Evolutionary conservation across 2,888 invertebrate genomes (phyloP).

Genomic region (Caenorhabditis becei): DNA sequence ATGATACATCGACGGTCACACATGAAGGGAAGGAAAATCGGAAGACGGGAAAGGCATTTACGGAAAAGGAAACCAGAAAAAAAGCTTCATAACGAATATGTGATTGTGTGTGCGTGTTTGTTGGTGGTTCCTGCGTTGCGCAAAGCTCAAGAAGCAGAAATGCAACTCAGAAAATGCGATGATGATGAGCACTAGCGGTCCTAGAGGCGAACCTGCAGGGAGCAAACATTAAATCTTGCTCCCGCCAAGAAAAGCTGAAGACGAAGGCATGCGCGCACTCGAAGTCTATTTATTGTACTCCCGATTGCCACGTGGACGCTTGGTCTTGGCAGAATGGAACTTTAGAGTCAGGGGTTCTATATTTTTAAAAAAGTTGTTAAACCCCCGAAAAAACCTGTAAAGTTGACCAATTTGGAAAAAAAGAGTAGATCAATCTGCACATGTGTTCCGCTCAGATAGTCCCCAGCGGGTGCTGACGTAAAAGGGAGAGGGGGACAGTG

Average conservation of each 20-base stretch:
- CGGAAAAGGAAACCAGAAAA: conserved; percentile 38
- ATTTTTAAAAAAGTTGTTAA: not conserved
- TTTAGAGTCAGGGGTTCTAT: not conserved
- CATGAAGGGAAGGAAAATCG: conserved; percentile 17
- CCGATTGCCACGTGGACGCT: conserved; percentile 41
- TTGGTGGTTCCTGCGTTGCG: conserved; percentile 46
- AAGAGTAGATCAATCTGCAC: not conserved
- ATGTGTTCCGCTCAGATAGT: not conserved
- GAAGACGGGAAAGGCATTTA: not conserved
- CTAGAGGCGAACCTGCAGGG: conserved; percentile 40
- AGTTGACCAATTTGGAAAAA: not conserved
- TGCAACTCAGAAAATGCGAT: conserved; percentile 51
- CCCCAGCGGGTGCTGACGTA: not conserved
- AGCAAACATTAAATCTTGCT: conserved; percentile 55
- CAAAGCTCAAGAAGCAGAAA: conserved; percentile 55
- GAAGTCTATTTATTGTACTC: conserved; percentile 58
- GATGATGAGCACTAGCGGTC: conserved; percentile 46
- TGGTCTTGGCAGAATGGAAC: not conserved
- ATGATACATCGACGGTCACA: conserved; percentile 6
- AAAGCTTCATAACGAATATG: conserved; percentile 52
- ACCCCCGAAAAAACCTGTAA: not conserved
- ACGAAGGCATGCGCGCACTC: conserved; percentile 59
- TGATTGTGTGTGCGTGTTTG: conserved; percentile 49
- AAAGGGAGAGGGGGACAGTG: not conserved
- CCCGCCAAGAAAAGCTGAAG: conserved; percentile 50